Conservation (phyloP, 35 echinoderm and acorn worm species). For the Ophioderma brevispina region DNA sequence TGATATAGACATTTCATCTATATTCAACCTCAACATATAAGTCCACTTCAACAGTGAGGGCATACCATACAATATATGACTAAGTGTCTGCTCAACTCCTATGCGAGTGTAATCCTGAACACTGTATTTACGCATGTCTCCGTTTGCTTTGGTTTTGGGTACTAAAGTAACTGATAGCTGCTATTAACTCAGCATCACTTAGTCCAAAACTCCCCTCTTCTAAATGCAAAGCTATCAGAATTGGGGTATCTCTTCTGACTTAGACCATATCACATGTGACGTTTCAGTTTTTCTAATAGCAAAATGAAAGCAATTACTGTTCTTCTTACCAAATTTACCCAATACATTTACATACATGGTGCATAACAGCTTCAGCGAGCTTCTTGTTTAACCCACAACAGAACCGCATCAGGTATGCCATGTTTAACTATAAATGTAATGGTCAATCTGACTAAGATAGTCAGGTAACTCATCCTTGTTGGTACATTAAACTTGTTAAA, state of each 20-base stretch:
- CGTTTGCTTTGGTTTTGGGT: background rate
- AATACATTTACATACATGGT: background rate
- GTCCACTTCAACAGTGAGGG: no score
- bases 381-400: background rate
- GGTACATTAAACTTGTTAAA: background rate
- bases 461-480: background rate
- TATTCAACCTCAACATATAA: no score
- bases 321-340: background rate
- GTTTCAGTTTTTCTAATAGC: background rate
- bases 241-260: background rate
- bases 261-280: background rate
- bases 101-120: background rate
- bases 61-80: no score
- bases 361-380: background rate
- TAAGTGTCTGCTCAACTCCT: no score
- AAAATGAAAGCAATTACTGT: background rate
- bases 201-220: background rate
- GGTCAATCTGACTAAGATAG: background rate
- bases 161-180: background rate
- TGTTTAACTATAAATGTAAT: background rate
- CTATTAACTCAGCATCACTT: background rate
- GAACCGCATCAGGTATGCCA: constrained; percentile 12
- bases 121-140: background rate
- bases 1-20: no score
- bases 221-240: background rate